Evolutionary conservation across 2,113 vertebrate species (phyloP).

Genomic region (Tragelaphus strepsiceros): DNA sequence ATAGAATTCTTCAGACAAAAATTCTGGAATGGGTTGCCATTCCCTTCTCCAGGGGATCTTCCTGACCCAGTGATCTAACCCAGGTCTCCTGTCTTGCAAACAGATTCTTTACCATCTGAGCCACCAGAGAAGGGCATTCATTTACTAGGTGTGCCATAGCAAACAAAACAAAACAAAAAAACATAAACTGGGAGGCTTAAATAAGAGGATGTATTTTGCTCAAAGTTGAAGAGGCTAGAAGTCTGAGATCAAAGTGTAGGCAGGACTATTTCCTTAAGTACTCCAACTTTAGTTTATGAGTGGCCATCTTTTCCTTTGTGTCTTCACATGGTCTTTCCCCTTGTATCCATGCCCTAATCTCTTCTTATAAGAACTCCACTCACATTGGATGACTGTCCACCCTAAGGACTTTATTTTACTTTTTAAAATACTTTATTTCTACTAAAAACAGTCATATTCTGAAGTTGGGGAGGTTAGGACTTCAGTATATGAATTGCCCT

Average conservation of each 20-base stretch:
- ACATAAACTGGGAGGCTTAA: background rate
- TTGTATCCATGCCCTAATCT: background rate
- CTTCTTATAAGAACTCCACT: background rate
- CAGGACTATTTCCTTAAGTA: background rate
- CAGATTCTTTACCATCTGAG: background rate
- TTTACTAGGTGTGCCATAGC: background rate
- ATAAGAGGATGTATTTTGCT: background rate
- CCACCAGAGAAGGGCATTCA: accelerated
- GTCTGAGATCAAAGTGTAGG: too few species aligned
- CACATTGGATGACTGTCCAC: background rate
- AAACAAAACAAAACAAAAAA: too few species aligned
- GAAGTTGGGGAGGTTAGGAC: background rate
- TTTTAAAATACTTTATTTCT: background rate
- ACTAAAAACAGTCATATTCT: background rate
- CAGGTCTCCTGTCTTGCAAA: accelerated
- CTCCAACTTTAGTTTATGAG: background rate
- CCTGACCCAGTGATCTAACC: background rate
- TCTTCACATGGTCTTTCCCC: background rate
- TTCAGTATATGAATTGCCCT: background rate
- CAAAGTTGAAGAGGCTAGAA: background rate
- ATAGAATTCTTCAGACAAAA: background rate
- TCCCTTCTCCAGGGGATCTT: background rate
- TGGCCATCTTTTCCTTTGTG: background rate
- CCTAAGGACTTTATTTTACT: background rate
- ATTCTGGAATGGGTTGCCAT: background rate